Evolutionary conservation across 35 echinoderm and acorn worm species (phyloP), one percentile per base, ranked within the genome.

Genomic region (Anneissia japonica): DNA sequence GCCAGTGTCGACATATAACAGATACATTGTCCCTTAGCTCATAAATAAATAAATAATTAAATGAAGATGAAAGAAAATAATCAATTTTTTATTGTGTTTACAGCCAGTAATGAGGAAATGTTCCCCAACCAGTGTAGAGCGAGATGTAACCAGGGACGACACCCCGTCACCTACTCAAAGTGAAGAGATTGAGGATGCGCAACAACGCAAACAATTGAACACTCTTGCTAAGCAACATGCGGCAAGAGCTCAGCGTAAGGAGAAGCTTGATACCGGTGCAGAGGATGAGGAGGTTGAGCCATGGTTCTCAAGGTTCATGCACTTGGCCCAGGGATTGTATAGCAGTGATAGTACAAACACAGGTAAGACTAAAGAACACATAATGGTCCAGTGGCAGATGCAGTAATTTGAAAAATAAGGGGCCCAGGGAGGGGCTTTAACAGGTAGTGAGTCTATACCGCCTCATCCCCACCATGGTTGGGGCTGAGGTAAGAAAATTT

Each of bases 231-330:
- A 39, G 28, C 14, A 81, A 40, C 11, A 81, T 37, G 36, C 38
- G 30, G 35, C 35, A 30, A 10, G 36, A 35, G 30, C 17, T 29
- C 35, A 81, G 31, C 21, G n/a, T 29, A 38, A 87, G 3, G 35
- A 36, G 21, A 30, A 11, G 75, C 76, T 79, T 56, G 88, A 81
- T 19, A 88, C 78, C 11, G 84, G 30, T n/a, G 37, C 40, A 28
- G 32, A 76, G n/a, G n/a, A n/a, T 37, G 43, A 87, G 79, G 89
- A 91, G 39, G 81, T 82, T 46, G 88, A 97, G 39, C 83, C 84
- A n/a, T 97, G 95, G 95, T 97, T 93, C 75, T 80, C 84, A 0
- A 55, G 95, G 28, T 97, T 97, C 51, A 86, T 93, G 88, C 95
- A 97, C 51, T 86, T 97, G 9, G 95, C 95, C 14, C 90, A 89